phyloP scores from a whole-genome alignment of 1,140 invertebrate genomes.

The Drosophila miranda region DNA sequence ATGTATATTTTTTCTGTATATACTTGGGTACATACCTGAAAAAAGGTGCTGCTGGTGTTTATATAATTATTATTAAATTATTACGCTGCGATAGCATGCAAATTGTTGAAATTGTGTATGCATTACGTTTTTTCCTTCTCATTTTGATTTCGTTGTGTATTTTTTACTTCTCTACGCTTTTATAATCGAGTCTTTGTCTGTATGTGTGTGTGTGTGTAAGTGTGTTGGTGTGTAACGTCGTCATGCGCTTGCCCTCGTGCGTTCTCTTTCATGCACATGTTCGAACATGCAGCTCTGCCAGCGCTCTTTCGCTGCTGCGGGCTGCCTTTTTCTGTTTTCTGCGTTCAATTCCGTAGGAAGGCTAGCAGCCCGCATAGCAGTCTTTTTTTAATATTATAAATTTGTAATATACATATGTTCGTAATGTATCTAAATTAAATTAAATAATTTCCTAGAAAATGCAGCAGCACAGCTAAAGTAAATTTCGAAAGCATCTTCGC shows the following conservation, averaged over 20 bases:
- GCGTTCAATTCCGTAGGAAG: conserved; percentile 18
- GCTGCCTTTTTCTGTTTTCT: conserved; percentile 13
- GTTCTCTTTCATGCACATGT: conserved; percentile 65
- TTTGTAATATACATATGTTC: too few species aligned
- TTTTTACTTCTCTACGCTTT: conserved; percentile 35
- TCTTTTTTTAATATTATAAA: conserved; percentile 5
- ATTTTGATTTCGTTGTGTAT: conserved; percentile 56
- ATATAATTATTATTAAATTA: conserved; percentile 51
- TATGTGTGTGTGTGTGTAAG: conserved; percentile 33
- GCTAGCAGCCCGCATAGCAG: neutral
- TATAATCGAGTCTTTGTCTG: conserved; percentile 17
- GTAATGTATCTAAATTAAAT: too few species aligned
- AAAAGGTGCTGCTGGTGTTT: conserved; percentile 54
- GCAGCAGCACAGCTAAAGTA: conserved; percentile 21
- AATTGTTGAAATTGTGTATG: conserved; percentile 53
- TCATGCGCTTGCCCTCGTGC: conserved; percentile 73
- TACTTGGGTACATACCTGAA: conserved; percentile 50
- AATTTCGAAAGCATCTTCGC: too few species aligned
- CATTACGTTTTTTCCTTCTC: conserved; percentile 56
- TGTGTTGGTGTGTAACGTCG: conserved; percentile 53
- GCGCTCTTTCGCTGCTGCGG: conserved; percentile 11
- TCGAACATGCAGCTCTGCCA: conserved; percentile 15
- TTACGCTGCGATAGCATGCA: conserved; percentile 27
- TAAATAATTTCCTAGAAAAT: conserved; percentile 13
- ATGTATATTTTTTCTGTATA: conserved; percentile 37